These are phyloP conservation scores for Muscina levida DNA, from an alignment of 2,888 invertebrate genomes.

Conservation along the genomic window DNA sequence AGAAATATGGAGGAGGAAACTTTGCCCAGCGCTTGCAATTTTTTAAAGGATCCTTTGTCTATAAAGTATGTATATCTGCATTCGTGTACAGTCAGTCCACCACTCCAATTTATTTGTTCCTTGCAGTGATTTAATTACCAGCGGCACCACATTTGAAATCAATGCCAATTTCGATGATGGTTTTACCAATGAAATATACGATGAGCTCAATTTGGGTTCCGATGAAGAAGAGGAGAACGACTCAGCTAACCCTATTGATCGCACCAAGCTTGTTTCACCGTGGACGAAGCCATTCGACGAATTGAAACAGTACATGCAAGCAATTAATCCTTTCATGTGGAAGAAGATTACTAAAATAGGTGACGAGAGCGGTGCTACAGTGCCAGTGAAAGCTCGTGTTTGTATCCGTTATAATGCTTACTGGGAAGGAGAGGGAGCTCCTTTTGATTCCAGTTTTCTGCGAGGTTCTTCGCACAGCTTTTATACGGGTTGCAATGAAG, in stretches of 20 bases:
- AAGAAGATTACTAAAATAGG: constrained; percentile 74
- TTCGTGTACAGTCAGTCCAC: not conserved
- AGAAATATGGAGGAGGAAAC: constrained; percentile 59
- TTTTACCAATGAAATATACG: constrained; percentile 68
- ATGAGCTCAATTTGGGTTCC: constrained; percentile 70
- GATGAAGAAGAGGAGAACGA: constrained; percentile 71
- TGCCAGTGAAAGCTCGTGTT: constrained; percentile 75
- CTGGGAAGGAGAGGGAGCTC: constrained; percentile 76
- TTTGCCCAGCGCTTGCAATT: constrained; percentile 58
- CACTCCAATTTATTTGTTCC: not conserved
- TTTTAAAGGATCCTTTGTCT: constrained; percentile 70
- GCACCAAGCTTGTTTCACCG: constrained; percentile 72
- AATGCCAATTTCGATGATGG: constrained; percentile 73
- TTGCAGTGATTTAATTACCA: constrained; percentile 71
- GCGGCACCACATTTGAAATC: constrained; percentile 75
- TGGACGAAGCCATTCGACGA: constrained; percentile 77
- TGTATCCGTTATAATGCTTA: constrained; percentile 77
- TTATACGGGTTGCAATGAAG: constrained; percentile 72
- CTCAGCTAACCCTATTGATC: constrained; percentile 51
- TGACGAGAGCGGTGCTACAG: constrained; percentile 66
- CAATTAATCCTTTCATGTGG: constrained; percentile 71
- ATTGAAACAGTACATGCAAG: constrained; percentile 73
- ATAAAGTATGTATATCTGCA: constrained; percentile 68
- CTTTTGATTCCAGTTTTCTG: constrained; percentile 78
- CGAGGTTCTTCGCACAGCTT: constrained; percentile 75